phyloP scores from a whole-genome alignment of 2,888 invertebrate species.

The Drosophila conformis region DNA sequence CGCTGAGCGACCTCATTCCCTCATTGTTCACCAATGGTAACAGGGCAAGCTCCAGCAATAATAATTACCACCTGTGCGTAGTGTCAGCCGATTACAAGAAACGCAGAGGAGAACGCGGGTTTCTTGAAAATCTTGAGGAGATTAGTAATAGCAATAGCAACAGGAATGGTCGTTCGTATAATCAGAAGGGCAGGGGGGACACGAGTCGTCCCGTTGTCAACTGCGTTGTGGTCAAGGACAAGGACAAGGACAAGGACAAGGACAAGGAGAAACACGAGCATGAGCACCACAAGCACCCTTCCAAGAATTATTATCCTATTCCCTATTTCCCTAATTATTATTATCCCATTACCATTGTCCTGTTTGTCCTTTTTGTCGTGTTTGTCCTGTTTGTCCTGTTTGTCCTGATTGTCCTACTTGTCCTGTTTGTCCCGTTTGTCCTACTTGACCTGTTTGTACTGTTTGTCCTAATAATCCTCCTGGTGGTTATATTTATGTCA shows the following conservation, averaged over 20 bases:
- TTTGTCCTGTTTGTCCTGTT: no score
- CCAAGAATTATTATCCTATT: no score
- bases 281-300: no score
- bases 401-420: no score
- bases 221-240: constrained; percentile 34
- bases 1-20: constrained; percentile 53
- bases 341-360: no score
- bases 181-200: background rate
- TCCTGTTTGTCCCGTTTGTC: no score
- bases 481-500: no score
- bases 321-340: no score
- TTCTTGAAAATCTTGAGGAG: background rate
- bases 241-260: background rate
- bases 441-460: no score
- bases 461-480: no score
- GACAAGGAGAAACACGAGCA: background rate
- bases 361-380: no score
- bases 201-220: constrained; percentile 4
- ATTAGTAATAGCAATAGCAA: background rate
- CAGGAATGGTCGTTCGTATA: background rate
- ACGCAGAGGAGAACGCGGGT: background rate
- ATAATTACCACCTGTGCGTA: constrained; percentile 70
- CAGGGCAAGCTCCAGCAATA: constrained; percentile 8
- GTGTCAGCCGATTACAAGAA: constrained; percentile 32
- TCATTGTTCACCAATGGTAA: constrained; percentile 38